Base-by-base conservation (phyloP, 2,888 invertebrate species). In the Anthrax anthrax region DNA sequence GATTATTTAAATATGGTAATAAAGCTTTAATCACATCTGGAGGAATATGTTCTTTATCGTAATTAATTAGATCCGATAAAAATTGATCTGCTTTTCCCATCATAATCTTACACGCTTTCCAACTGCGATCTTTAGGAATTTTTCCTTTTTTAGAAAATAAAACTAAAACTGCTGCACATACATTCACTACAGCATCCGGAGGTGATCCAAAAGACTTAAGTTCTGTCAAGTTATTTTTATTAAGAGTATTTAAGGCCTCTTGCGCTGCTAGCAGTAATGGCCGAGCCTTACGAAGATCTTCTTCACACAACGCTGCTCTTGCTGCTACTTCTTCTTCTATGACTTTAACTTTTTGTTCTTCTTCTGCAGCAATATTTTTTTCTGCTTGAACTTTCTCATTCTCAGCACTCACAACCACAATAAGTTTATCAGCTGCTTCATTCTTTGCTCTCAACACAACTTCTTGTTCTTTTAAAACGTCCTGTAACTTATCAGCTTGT, bases 161-260 rank as follows among this genome's bases (percentile, higher is more conserved):
- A 3, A 91, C 87, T 54, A 91, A 74, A 4, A 94, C 92, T 9
- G 91, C 92, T 2, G 87, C 83, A 10, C 81, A 79, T 0, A 94
- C 92, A 56, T 80, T 84, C 1, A 86, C 82, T 0, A 94, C 94
- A 45, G 89, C 88, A 38, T 81, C 80, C 0, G 91, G 90, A 5
- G 95, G 95, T 5, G 88, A 80, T 1, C 90, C 89, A 64, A 95
- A 94, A 0, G 94, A 90, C 63, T 94, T 94, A 60, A 95, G 67
- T 69, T 96, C 95, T 0, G 94, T 94, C 53, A 95, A 69, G 64
- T 95, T 95, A 60, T 80, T 84, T 71, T 95, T 95, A 61, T 95
- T 92, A 19, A 95, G 68, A 0, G 94, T 94, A 60, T 94, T 85
- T 43, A 95, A 69, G 10, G 95, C 94, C 57, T 84, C 89, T 61